Percentiles rank a stretch among this genome's conserved stretches.
phyloP scores from a whole-genome alignment of 2,113 vertebrate species.

The Oreotrochilus melanogaster region DNA sequence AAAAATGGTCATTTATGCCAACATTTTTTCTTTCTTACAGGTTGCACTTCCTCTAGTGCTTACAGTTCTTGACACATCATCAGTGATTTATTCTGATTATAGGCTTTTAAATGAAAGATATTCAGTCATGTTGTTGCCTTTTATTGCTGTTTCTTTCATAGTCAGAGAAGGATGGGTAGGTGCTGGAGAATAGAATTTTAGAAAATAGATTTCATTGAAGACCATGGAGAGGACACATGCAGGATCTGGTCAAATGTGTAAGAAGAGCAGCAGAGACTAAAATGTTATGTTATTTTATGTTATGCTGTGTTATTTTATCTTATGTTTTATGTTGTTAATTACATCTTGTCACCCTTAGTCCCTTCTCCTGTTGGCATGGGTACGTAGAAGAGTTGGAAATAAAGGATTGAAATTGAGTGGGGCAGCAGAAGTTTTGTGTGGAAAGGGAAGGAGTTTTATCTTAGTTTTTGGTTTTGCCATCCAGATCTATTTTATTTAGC shows the following conservation, averaged over 20 bases:
- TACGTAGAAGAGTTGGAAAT: background rate
- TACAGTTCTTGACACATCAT: background rate
- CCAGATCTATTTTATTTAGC: background rate
- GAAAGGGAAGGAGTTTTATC: accelerated
- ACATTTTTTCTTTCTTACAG: background rate
- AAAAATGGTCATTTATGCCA: background rate
- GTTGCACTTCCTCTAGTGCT: background rate
- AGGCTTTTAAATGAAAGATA: background rate
- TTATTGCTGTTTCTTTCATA: background rate
- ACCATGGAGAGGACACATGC: background rate
- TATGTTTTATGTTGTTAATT: too few species aligned
- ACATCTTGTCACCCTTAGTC: background rate
- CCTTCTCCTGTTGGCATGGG: background rate
- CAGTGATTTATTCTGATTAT: background rate
- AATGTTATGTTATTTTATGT: too few species aligned
- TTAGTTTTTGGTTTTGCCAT: background rate
- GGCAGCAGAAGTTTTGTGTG: background rate
- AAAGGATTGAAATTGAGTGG: background rate
- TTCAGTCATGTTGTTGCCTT: background rate
- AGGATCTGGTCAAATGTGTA: accelerated
- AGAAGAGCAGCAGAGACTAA: background rate
- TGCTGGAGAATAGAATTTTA: background rate
- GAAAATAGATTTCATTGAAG: background rate
- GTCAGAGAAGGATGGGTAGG: background rate
- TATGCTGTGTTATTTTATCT: too few species aligned